Conservation (phyloP, 2,113 vertebrate species). For the Corynorhinus townsendii region DNA sequence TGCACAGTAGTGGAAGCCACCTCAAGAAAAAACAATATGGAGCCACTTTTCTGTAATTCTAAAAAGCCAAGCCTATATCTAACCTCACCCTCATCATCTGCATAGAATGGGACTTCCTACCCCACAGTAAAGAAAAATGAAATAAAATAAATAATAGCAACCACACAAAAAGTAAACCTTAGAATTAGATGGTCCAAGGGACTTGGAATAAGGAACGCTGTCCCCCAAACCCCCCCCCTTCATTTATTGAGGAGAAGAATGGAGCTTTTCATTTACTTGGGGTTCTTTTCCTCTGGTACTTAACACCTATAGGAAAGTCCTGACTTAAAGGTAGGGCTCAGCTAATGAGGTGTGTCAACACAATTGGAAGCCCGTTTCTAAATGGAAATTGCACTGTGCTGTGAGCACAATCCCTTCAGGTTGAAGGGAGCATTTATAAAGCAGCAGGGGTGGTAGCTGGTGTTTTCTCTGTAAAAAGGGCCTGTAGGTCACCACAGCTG, state of each 20-base stretch:
- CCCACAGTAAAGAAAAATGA: background rate
- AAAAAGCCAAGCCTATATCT: background rate
- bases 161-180: background rate
- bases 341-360: slow-evolving; percentile 63
- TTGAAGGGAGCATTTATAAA: slow-evolving; percentile 48
- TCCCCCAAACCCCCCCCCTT: background rate
- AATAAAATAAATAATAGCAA: background rate
- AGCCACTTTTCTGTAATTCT: background rate
- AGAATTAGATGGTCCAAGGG: background rate
- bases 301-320: slow-evolving; percentile 44
- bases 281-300: background rate
- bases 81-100: background rate
- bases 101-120: background rate
- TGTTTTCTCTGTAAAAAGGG: slow-evolving; percentile 15
- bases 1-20: background rate
- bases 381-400: slow-evolving; percentile 55
- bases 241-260: background rate
- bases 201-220: background rate
- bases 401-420: slow-evolving; percentile 34
- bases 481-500: slow-evolving; percentile 42
- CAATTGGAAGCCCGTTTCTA: slow-evolving; percentile 63
- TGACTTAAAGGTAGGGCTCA: slow-evolving; percentile 40
- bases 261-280: background rate
- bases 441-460: slow-evolving; percentile 18
- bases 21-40: background rate